These are phyloP conservation scores for Mylabris sibirica DNA, from an alignment of 2,888 invertebrate species.

Conservation along the genomic window DNA sequence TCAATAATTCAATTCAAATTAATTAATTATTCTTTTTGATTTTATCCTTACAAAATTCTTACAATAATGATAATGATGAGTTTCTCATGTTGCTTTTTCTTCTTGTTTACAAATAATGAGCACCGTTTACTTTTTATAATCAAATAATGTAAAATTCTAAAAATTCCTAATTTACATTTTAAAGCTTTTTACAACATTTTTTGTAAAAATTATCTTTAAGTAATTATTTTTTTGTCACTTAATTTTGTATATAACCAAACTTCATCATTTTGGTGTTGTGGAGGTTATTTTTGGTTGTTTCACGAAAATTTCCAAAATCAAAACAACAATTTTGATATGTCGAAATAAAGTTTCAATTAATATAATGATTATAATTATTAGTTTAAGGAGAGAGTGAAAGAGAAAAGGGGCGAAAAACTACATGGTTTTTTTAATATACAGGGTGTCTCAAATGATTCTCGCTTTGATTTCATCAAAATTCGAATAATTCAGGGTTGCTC, in stretches of 20 bases:
- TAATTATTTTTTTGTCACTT: constrained; percentile 17
- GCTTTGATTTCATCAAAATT: no score
- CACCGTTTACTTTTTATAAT: constrained; percentile 44
- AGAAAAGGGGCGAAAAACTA: neutral
- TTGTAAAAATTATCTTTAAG: constrained; percentile 33
- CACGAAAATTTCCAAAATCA: constrained; percentile 37
- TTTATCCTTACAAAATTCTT: constrained; percentile 31
- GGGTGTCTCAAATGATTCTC: neutral
- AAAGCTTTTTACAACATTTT: constrained; percentile 46
- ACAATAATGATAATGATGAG: constrained; percentile 32
- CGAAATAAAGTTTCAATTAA: constrained; percentile 27
- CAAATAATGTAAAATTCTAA: constrained; percentile 43
- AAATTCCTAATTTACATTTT: constrained; percentile 46
- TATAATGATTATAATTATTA: neutral
- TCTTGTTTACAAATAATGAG: constrained; percentile 43
- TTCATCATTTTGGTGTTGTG: constrained; percentile 40
- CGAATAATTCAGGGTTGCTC: no score
- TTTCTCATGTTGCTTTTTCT: constrained; percentile 11
- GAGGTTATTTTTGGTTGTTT: constrained; percentile 47
- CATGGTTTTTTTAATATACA: neutral
- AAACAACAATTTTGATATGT: constrained; percentile 48
- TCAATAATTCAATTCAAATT: constrained; percentile 46
- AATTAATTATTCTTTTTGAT: constrained; percentile 38
- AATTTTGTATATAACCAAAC: constrained; percentile 36
- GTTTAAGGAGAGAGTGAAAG: neutral